phyloP scores from a whole-genome alignment of 2,113 vertebrate species.

The Ia io region DNA sequence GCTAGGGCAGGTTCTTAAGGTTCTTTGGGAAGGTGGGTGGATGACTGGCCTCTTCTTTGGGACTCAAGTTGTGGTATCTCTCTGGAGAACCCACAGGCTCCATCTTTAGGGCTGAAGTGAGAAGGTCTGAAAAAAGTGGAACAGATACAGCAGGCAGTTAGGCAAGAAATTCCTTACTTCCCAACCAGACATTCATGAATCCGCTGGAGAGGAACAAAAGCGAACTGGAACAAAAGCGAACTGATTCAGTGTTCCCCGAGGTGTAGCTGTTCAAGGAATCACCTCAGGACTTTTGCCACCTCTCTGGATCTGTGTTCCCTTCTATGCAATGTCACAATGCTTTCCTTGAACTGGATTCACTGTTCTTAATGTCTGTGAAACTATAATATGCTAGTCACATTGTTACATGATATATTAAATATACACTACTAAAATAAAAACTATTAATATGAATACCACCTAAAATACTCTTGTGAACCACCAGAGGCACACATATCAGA shows the following conservation, averaged over 20 bases:
- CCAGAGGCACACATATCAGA: background rate
- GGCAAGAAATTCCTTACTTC: background rate
- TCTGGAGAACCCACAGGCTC: slow-evolving; percentile 22
- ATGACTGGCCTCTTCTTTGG: slow-evolving; percentile 42
- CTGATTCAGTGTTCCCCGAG: background rate
- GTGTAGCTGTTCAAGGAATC: background rate
- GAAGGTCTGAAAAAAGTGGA: slow-evolving; percentile 27
- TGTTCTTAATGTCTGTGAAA: background rate
- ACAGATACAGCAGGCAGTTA: background rate
- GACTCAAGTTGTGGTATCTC: background rate
- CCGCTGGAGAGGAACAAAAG: background rate
- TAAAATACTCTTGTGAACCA: slow-evolving; percentile 15
- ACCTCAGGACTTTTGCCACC: background rate
- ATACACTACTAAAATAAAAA: slow-evolving; percentile 19
- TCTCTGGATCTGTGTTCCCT: background rate
- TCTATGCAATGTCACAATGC: background rate
- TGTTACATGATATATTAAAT: slow-evolving; percentile 26
- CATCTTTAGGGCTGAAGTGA: background rate
- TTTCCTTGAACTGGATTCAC: background rate
- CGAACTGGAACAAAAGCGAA: background rate
- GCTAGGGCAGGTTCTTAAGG: background rate
- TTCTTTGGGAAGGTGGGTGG: background rate
- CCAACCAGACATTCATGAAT: background rate
- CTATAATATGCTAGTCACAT: background rate
- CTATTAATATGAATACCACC: background rate